phyloP scores from a whole-genome alignment of 2,113 vertebrate genomes.

The Pseudorhombus dupliciocellatus region DNA sequence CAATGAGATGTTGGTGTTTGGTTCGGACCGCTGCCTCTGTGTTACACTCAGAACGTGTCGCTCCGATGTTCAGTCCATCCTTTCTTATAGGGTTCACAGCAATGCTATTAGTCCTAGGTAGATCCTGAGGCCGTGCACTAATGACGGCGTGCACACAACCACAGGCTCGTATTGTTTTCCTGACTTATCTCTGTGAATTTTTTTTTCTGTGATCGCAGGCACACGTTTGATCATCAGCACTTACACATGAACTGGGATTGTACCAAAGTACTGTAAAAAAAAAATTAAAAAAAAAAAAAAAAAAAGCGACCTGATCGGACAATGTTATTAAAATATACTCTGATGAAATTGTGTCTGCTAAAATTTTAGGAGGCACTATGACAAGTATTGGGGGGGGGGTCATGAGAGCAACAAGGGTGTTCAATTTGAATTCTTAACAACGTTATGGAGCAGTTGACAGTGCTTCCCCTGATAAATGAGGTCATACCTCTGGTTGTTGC shows the following conservation, averaged over 20 bases:
- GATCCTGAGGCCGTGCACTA: neutral
- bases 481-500: neutral
- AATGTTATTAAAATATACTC: too few relatives aligned
- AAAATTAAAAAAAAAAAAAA: too few relatives aligned
- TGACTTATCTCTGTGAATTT: neutral
- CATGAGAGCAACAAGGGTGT: too few relatives aligned
- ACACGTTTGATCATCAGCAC: neutral
- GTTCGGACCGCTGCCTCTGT: slow-evolving; percentile 8
- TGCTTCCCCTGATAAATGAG: neutral
- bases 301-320: too few relatives aligned
- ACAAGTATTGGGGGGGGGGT: too few relatives aligned
- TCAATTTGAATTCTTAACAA: too few relatives aligned
- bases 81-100: slow-evolving; percentile 1
- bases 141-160: neutral
- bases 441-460: too few relatives aligned
- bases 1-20: slow-evolving; percentile 6
- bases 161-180: neutral
- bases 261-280: too few relatives aligned
- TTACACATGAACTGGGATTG: neutral
- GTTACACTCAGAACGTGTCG: neutral
- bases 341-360: too few relatives aligned
- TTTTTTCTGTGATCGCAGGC: neutral
- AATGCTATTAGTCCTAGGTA: neutral
- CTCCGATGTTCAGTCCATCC: slow-evolving; percentile 1
- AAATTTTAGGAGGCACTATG: too few relatives aligned